Evolutionary conservation across 2,113 vertebrate species (phyloP).

Genomic region (Turnix velox): DNA sequence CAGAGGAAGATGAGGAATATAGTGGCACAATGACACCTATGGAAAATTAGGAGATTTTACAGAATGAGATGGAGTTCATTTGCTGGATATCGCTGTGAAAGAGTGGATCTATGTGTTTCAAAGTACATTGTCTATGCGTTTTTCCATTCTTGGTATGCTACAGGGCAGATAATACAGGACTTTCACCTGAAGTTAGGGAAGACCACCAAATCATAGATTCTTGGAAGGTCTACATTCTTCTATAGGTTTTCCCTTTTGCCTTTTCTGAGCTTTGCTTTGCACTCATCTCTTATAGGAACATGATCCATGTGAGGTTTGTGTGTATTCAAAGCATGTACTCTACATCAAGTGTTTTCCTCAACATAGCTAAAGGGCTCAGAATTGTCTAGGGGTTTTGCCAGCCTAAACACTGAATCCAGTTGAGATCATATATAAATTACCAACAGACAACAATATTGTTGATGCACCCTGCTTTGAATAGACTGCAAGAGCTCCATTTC

Average conservation of each 20-base stretch:
- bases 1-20: neutral
- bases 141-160: neutral
- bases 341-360: neutral
- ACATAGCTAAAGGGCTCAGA: neutral
- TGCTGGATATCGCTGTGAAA: neutral
- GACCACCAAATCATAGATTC: neutral
- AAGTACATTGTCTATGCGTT: neutral
- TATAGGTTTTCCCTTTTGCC: neutral
- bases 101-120: neutral
- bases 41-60: neutral
- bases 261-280: neutral
- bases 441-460: neutral
- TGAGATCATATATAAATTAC: neutral
- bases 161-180: neutral
- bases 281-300: fast-evolving
- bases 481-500: neutral
- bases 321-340: neutral
- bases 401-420: neutral
- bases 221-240: neutral
- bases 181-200: neutral
- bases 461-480: neutral
- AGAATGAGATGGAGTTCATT: neutral
- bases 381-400: neutral
- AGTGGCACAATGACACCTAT: neutral
- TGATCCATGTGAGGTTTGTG: neutral